Percentiles rank a stretch among this genome's conserved stretches.
phyloP scores from a whole-genome alignment of 2,797 vertebrate genomes.

The Sebastes elongatus region DNA sequence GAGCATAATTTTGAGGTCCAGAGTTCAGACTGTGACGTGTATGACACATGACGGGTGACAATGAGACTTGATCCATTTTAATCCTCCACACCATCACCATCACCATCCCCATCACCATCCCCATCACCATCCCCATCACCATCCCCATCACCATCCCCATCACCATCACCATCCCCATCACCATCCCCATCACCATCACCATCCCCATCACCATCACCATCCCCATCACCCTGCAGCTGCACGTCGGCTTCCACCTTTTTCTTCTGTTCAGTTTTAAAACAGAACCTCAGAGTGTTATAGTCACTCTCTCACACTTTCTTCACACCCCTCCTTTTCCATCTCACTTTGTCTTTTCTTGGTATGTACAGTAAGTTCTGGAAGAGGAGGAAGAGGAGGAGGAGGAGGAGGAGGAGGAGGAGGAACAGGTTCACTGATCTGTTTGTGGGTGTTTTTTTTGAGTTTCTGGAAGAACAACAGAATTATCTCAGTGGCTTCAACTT shows the following conservation, averaged over 20 bases:
- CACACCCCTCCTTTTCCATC: background rate
- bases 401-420: background rate
- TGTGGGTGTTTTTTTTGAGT: slow-evolving; percentile 18
- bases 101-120: too few relatives aligned
- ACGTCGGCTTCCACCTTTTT: background rate
- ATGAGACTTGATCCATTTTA: background rate
- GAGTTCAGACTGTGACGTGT: background rate
- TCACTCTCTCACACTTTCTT: background rate
- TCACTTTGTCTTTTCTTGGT: background rate
- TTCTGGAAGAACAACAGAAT: slow-evolving; percentile 16
- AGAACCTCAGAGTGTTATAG: background rate
- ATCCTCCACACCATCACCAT: background rate
- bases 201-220: too few relatives aligned
- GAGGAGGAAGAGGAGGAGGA: background rate
- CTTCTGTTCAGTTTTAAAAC: background rate
- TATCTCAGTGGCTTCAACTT: background rate
- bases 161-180: too few relatives aligned
- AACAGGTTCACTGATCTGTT: background rate
- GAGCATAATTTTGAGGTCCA: background rate
- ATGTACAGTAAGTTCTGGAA: slow-evolving; percentile 1
- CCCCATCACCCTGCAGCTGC: background rate
- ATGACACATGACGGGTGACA: background rate
- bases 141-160: too few relatives aligned
- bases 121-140: background rate
- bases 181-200: background rate